Conservation (phyloP, 2,888 invertebrate species). For the Lutraria lutraria region DNA sequence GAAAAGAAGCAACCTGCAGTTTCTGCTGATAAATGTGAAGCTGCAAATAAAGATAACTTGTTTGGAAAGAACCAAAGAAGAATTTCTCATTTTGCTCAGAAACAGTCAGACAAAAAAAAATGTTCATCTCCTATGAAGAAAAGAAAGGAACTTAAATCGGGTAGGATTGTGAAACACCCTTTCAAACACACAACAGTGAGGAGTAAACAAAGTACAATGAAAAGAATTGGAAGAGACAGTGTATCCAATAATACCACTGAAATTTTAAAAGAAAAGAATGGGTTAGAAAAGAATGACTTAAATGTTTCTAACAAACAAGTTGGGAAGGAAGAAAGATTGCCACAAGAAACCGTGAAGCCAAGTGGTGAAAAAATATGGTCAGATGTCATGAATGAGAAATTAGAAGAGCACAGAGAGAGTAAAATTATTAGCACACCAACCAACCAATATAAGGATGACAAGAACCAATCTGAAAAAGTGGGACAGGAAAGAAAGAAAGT, state of each 20-base stretch:
- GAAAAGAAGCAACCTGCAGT: neutral
- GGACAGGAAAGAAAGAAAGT: neutral
- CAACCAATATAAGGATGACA: neutral
- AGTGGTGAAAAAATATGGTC: neutral
- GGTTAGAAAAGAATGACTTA: neutral
- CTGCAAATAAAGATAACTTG: slow-evolving; percentile 18
- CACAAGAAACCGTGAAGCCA: neutral
- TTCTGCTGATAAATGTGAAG: neutral
- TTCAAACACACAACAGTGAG: neutral
- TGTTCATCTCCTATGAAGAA: neutral
- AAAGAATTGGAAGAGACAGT: neutral
- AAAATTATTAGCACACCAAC: neutral
- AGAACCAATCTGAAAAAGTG: neutral
- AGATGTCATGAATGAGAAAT: neutral
- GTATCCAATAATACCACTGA: neutral
- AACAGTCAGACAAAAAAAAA: neutral
- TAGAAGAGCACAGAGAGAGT: neutral
- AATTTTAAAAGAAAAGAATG: neutral
- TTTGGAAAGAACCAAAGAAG: slow-evolving; percentile 27
- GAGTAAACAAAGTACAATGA: neutral
- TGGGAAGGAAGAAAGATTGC: neutral
- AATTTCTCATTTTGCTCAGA: slow-evolving; percentile 22
- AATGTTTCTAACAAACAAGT: neutral
- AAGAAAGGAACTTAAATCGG: slow-evolving; percentile 8
- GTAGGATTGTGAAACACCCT: slow-evolving; percentile 7